phyloP scores from a whole-genome alignment of 2,888 invertebrate genomes.

The Philhelius pedissequus region DNA sequence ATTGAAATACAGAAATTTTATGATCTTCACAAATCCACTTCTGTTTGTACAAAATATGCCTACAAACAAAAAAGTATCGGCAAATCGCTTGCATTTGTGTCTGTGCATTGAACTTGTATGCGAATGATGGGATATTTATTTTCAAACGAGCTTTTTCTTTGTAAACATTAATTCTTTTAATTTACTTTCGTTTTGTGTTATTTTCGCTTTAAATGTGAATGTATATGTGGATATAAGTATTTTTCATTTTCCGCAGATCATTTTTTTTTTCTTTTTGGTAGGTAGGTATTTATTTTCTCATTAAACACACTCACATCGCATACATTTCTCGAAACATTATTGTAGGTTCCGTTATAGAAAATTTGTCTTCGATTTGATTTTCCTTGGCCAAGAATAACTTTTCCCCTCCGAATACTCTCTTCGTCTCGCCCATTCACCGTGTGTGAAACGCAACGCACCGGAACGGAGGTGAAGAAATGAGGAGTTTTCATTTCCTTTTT shows the following conservation, averaged over 20 bases:
- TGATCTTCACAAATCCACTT: constrained; percentile 17
- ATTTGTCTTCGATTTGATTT: constrained; percentile 38
- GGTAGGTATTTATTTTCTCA: constrained; percentile 7
- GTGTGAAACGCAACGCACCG: background rate
- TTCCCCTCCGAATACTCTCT: constrained; percentile 27
- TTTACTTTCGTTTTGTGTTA: background rate
- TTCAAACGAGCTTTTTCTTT: constrained; percentile 36
- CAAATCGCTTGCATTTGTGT: constrained; percentile 33
- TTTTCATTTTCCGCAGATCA: constrained; percentile 8
- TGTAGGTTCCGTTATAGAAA: constrained; percentile 15
- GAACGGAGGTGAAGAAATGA: constrained; percentile 7
- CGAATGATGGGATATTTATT: constrained; percentile 21
- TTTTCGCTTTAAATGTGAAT: background rate
- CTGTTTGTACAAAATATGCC: background rate
- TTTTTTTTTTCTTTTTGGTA: no score
- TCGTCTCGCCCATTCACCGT: background rate
- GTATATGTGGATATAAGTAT: background rate
- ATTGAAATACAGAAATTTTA: constrained; percentile 14
- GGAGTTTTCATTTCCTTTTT: constrained; percentile 33
- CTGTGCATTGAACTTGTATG: constrained; percentile 64
- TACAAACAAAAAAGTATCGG: constrained; percentile 1
- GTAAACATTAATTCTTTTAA: background rate
- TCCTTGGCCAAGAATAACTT: constrained; percentile 66
- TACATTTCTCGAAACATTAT: background rate
- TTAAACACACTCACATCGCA: background rate